Evolutionary conservation across 2,797 vertebrate species (phyloP), one percentile per base, ranked within the genome.

Genomic region (Gymnoscopelus microlampas): DNA sequence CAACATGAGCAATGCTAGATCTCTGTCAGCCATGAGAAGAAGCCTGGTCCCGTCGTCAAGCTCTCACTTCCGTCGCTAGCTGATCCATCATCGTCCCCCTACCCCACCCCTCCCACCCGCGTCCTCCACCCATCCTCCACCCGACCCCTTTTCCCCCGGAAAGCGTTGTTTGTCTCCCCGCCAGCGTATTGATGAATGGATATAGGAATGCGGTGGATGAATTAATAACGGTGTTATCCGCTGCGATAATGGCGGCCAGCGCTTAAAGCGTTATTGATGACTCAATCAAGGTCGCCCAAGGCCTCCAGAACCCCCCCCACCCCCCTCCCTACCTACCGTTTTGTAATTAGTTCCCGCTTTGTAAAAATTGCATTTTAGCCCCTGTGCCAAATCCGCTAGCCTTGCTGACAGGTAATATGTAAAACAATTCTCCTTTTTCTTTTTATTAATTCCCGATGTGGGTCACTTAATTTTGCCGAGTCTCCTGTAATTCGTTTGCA

Each of bases 241-340:
- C 32, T 12, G 77, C 73, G 74, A 92, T 87, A 87, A 89, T 86
- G 76, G 81, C 58, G 15, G 69, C 49, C 29, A 26, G 68, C 68
- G 80, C 77, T 44, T 81, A 83, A 88, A 89, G 74, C 63, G 60
- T 90, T 91, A 93, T 90, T 89, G 85, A 93, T 91, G 88, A 88
- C 86, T 90, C 80, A 86, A 83, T 92, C 88, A 87, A 68, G 61
- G 71, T 60, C 2, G 12, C 62, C 66, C 71, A 78, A 78, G 49
- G n/a, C 77, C 66, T 80, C 69, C 26, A 81, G 73, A 8, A 44
- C 7, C 8, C 8, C 32, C 32, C 32, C 32, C 32, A 0, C 3
- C 32, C 32, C 4, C 32, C 32, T 6, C 32, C 72, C 74, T 79
- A 4, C 32, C 32, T 35, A 35, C 32, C 32, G 70, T 79, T 84